Percentiles rank a stretch among this genome's conserved stretches.
These are phyloP conservation scores for Sthenelais limicola DNA, from an alignment of 2,888 invertebrate species.

Conservation along the genomic window DNA sequence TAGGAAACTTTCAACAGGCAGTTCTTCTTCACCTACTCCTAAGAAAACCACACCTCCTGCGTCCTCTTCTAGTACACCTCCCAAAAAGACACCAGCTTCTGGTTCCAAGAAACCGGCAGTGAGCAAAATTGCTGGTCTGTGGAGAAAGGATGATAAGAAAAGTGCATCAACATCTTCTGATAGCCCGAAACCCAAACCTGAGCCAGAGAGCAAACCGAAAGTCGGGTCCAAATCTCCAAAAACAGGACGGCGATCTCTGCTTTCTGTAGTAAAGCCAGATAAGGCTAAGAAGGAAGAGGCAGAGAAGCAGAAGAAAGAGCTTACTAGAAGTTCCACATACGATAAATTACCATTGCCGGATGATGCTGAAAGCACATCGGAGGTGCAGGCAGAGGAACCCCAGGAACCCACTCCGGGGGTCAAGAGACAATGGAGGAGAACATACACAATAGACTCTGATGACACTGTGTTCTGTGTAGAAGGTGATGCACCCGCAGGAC, in stretches of 20 bases:
- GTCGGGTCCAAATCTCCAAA: constrained; percentile 22
- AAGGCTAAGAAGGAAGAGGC: constrained; percentile 16
- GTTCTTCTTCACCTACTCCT: constrained; percentile 43
- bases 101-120: constrained; percentile 67
- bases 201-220: constrained; percentile 2
- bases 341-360: constrained; percentile 62
- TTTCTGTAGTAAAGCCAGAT: constrained; percentile 30
- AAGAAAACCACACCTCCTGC: constrained; percentile 18
- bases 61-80: background rate
- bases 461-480: constrained; percentile 29
- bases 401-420: constrained; percentile 3
- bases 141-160: constrained; percentile 79
- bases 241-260: background rate
- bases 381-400: background rate
- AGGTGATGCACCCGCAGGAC: constrained; percentile 1
- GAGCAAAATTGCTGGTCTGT: constrained; percentile 85
- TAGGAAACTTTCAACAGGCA: constrained; percentile 71
- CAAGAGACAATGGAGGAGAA: constrained; percentile 46
- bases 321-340: constrained; percentile 70
- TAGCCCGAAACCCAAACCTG: constrained; percentile 14
- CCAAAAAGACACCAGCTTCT: background rate
- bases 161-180: background rate
- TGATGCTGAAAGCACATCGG: background rate
- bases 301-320: constrained; percentile 47
- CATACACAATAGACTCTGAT: constrained; percentile 45